phyloP scores from a whole-genome alignment of 2,113 vertebrate species.

The Plecotus auritus region DNA sequence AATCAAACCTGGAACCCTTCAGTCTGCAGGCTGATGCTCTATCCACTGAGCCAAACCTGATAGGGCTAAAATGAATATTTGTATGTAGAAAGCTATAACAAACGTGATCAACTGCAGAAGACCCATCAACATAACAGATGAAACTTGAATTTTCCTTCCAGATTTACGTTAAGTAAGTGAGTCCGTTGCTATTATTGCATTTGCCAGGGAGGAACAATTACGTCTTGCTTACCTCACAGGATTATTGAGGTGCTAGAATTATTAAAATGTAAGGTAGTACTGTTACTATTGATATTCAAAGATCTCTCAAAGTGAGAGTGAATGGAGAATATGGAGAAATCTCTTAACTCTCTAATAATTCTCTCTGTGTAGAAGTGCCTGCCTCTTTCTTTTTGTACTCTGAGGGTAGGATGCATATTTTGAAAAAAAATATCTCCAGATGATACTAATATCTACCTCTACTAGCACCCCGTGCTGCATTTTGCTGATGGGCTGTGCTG shows the following conservation, averaged over 20 bases:
- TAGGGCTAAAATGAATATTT: neutral
- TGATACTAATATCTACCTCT: neutral
- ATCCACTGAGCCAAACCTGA: too few relatives aligned
- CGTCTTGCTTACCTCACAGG: neutral
- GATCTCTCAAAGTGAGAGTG: neutral
- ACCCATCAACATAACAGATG: neutral
- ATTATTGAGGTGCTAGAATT: neutral
- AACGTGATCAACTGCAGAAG: neutral
- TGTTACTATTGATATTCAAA: neutral
- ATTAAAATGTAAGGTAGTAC: neutral
- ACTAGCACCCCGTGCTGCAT: neutral
- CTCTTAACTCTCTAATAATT: neutral
- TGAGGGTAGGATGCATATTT: neutral
- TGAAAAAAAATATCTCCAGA: neutral
- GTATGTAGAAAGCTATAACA: conserved; percentile 6
- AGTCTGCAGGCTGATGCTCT: too few relatives aligned
- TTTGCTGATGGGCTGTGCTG: conserved; percentile 11
- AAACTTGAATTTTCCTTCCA: conserved; percentile 4
- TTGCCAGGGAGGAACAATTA: conserved; percentile 7
- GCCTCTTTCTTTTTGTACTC: neutral
- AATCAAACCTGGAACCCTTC: too few relatives aligned
- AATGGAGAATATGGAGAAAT: neutral
- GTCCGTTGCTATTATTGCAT: neutral
- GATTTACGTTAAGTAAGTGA: conserved; percentile 4
- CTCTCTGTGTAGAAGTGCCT: neutral